Evolutionary conservation across 2,113 vertebrate genomes (phyloP), one percentile per base, ranked within the genome.

Genomic region (Aegypius monachus): DNA sequence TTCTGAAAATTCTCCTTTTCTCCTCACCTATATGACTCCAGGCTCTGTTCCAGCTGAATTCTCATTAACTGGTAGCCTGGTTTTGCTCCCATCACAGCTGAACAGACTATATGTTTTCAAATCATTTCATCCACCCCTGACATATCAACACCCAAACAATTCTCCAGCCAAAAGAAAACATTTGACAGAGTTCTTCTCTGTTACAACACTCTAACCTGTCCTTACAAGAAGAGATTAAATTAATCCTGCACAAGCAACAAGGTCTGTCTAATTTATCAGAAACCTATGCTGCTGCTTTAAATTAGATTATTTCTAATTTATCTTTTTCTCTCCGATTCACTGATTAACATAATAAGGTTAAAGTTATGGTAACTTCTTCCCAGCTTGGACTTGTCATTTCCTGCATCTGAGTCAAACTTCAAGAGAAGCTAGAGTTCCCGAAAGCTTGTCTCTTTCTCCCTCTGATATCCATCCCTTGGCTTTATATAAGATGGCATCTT

Each of bases 61-160:
- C 70, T 93, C 62, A 91, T 36, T 62, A 91, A 38, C 22, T 29
- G 14, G 36, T n/a, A 85, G 34, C 21, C 66, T 87, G 40, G 17
- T 52, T 84, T 93, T 61, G 53, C 42, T 82, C 34, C 62, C 48
- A 50, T 42, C 52, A 40, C 45, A 63, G 32, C 20, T 83, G 42
- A 86, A 62, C 43, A 72, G 40, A 38, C 16, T 48, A 5, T 45
- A 5, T 45, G 47, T 82, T 95, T 79, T 93, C 81, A 53, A 55
- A 34, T 34, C 2, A 47, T 85, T 75, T 91, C 31, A 89, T 36
- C 31, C 53, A 74, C 19, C 77, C 40, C 58, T 95, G 59, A 67
- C 36, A 32, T 9, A 91, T 10, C 66, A 61, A 89, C 89, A 97
- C 71, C 78, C 93, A 96, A 96, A 95, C 53, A 91, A 59, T 36